Evolutionary conservation across 53 echinoderm and acorn worm genomes (phyloP), one percentile per base, ranked within the genome.

Genomic region (Temnopleurus reevesii): DNA sequence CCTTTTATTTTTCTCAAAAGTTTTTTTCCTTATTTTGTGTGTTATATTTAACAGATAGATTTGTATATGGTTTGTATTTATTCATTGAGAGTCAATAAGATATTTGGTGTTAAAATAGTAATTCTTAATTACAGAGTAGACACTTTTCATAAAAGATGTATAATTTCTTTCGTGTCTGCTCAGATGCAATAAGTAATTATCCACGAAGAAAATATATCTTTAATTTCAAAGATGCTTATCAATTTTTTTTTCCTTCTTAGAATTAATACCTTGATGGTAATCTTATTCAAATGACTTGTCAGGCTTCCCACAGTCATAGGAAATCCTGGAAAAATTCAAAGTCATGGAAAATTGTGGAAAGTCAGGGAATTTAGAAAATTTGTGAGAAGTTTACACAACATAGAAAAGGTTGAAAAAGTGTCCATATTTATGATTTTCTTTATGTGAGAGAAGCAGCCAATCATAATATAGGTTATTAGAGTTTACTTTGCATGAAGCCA

Each of bases 401-500:
- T n/a, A n/a, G n/a, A n/a, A n/a, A n/a, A n/a, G n/a, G n/a, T n/a
- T n/a, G n/a, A n/a, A n/a, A n/a, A n/a, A n/a, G 15, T 49, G 15
- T 49, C 15, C 15, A 49, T 49, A 0, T 63, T 21, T 30, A 65
- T 65, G 35, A 27, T 23, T 64, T 4, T 64, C 34, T 41, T 71
- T 19, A 12, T 4, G 38, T 8, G n/a, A 71, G 43, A 71, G 71
- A 71, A 71, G 71, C 41, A 71, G 71, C 41, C 36, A 38, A 71
- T 71, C 41, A 41, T 41, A 38, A 79, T 15, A 79, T 35, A 27
- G 38, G 45, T 49, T 23, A 49, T 28, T 28, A 46, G 79, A 79
- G 24, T 83, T 34, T 86, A 71, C 88, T 87, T 87, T 51, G 66
- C 88, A 87, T 87, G 88, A 87, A 46, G 53, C 88, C 66, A 71